These are phyloP conservation scores for Solea senegalensis DNA, from an alignment of 2,113 vertebrate genomes.

Conservation along the genomic window DNA sequence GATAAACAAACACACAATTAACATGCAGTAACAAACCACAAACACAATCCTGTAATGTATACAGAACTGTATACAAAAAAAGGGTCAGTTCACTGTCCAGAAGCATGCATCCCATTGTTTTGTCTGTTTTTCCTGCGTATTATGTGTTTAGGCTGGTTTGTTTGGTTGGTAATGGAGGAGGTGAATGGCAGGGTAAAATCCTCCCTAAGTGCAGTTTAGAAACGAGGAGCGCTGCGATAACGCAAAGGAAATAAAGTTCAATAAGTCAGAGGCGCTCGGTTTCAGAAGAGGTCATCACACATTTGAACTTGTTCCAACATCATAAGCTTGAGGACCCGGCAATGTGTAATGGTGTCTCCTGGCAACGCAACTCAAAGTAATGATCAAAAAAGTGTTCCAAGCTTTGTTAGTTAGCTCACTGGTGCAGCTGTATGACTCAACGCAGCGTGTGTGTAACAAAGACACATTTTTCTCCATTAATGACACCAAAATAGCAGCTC, in stretches of 20 bases:
- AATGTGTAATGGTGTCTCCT: conserved; percentile 62
- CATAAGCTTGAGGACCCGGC: conserved; percentile 57
- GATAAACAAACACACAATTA: conserved; percentile 54
- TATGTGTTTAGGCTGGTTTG: conserved; percentile 9
- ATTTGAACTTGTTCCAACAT: conserved; percentile 67
- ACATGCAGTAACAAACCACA: conserved; percentile 51
- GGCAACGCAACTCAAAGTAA: conserved; percentile 65
- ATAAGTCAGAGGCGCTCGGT: conserved; percentile 54
- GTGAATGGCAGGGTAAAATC: conserved; percentile 34
- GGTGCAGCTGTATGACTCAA: conserved; percentile 47
- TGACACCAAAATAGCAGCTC: conserved; percentile 36
- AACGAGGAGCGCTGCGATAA: conserved; percentile 52
- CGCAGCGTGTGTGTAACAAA: conserved; percentile 8
- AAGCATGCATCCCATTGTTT: conserved; percentile 17
- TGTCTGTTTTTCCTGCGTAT: conserved; percentile 1
- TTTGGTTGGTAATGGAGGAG: conserved; percentile 8
- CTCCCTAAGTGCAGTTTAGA: conserved; percentile 44
- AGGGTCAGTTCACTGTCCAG: conserved; percentile 6
- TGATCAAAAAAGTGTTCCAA: conserved; percentile 41
- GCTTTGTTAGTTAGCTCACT: conserved; percentile 34
- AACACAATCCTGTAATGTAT: conserved; percentile 19
- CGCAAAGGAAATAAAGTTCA: conserved; percentile 68
- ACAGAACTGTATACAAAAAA: conserved; percentile 21
- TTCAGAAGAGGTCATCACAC: conserved; percentile 50
- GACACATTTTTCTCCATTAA: conserved; percentile 19